phyloP scores from a whole-genome alignment of 2,797 vertebrate species.

The Siniperca scherzeri region DNA sequence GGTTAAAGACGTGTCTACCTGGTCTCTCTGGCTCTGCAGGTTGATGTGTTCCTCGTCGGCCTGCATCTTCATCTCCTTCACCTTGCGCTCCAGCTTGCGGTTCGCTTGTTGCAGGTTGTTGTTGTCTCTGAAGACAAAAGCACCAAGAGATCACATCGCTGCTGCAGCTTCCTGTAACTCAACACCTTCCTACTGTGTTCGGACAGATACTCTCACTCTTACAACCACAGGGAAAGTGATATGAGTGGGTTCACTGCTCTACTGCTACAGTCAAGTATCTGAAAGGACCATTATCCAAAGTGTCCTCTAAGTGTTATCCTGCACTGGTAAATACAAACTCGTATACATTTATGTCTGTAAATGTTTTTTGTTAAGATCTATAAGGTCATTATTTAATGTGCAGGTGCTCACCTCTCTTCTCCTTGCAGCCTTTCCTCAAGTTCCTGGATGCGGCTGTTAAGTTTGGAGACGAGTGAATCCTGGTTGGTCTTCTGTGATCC shows the following conservation, averaged over 20 bases:
- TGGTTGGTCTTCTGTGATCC: conserved; percentile 92
- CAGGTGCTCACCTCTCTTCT: conserved; percentile 89
- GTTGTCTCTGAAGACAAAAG: conserved; percentile 88
- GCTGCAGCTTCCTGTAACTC: conserved; percentile 58
- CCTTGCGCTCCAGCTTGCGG: conserved; percentile 94
- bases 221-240: conserved; percentile 55
- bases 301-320: not conserved
- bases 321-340: not conserved
- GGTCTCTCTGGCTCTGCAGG: conserved; percentile 95
- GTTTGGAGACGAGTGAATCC: conserved; percentile 91
- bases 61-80: conserved; percentile 96
- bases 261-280: conserved; percentile 19
- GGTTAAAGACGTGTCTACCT: conserved; percentile 83
- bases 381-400: not conserved
- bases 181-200: conserved; percentile 50
- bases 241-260: conserved; percentile 25
- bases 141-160: conserved; percentile 45
- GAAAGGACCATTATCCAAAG: conserved; percentile 5
- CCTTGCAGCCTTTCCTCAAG: conserved; percentile 92
- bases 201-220: conserved; percentile 44
- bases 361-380: conserved; percentile 1
- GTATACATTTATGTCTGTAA: not conserved
- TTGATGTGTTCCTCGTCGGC: conserved; percentile 93
- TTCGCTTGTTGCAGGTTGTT: conserved; percentile 92
- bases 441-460: conserved; percentile 92